A percentile compares a stretch with the other conserved stretches of the same genome.
Evolutionary conservation across 2,888 invertebrate genomes (phyloP).

Genomic region (Rosalia funebris): DNA sequence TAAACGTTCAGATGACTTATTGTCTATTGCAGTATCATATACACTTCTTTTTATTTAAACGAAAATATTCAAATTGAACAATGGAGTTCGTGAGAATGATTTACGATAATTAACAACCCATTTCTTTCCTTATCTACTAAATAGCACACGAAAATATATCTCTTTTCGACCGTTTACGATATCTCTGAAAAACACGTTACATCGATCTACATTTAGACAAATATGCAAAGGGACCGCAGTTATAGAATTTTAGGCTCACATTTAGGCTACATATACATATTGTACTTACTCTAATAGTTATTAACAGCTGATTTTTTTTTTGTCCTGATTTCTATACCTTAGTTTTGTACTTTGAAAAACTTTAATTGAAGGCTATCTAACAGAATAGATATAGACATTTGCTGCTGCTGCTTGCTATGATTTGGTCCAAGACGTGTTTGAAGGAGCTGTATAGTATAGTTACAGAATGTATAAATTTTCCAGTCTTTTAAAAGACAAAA

Average conservation of each 20-base stretch:
- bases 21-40: slow-evolving; percentile 3
- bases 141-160: slow-evolving; percentile 30
- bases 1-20: too few species aligned
- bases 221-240: slow-evolving; percentile 38
- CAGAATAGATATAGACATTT: neutral
- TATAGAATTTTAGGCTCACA: slow-evolving; percentile 42
- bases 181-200: slow-evolving; percentile 33
- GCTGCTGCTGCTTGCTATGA: neutral
- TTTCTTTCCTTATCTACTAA: slow-evolving; percentile 19
- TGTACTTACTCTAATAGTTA: slow-evolving; percentile 12
- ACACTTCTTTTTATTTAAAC: neutral
- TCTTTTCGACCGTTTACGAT: slow-evolving; percentile 24
- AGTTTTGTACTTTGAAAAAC: slow-evolving; percentile 11
- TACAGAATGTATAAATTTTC: too few species aligned
- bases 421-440: too few species aligned
- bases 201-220: slow-evolving; percentile 40
- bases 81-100: neutral
- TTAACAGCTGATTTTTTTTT: slow-evolving; percentile 25
- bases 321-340: slow-evolving; percentile 14
- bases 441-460: too few species aligned
- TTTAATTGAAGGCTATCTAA: neutral
- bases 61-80: neutral
- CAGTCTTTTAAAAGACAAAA: too few species aligned
- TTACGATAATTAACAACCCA: slow-evolving; percentile 23
- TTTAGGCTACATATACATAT: slow-evolving; percentile 41